Base-by-base conservation (phyloP, 2,113 vertebrate genomes). In the Scopus umbretta region DNA sequence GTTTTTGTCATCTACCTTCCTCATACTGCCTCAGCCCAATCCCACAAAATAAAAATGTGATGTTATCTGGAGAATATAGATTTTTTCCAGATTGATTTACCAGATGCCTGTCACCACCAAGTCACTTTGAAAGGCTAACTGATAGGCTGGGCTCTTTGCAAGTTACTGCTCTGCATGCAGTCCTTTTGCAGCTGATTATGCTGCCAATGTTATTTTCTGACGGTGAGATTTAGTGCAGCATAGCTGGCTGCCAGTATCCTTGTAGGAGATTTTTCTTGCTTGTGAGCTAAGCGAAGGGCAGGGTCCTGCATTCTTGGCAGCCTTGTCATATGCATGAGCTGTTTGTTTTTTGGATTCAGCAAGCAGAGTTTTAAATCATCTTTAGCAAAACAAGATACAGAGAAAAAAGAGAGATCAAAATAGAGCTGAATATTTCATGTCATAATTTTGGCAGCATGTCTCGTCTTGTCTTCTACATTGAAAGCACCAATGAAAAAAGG, bases 321-420 rank as follows among this genome's bases (percentile, higher is more conserved):
- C 49, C 38, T 66, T 66, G 50, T 96, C 71, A 47, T 88, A 80
- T 91, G 53, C 80, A 96, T 96, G 95, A 96, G 95, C 91, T 96
- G 91, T 95, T 97, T 97, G 92, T 72, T 94, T 96, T 96, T 89
- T 96, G 70, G 86, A 95, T 92, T 91, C 86, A 85, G 84, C 66
- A 91, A 94, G 91, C 91, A 91, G 91, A 75, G 80, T 94, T 97
- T 95, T 96, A 96, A 97, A 95, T 97, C 91, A 94, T 96, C 83
- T 95, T 87, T 73, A 90, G 89, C 91, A 92, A 95, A 97, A 96
- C 80, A 95, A 95, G 91, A 94, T 86, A 88, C 32, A 47, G 80
- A 84, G 75, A 53, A 96, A 94, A 93, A 95, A 86, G 88, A 90
- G 45, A 90, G 73, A 95, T 94, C 94, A 95, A 96, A 96, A 96